phyloP scores from a whole-genome alignment of 2,113 vertebrate genomes.

The Psettodes erumei region DNA sequence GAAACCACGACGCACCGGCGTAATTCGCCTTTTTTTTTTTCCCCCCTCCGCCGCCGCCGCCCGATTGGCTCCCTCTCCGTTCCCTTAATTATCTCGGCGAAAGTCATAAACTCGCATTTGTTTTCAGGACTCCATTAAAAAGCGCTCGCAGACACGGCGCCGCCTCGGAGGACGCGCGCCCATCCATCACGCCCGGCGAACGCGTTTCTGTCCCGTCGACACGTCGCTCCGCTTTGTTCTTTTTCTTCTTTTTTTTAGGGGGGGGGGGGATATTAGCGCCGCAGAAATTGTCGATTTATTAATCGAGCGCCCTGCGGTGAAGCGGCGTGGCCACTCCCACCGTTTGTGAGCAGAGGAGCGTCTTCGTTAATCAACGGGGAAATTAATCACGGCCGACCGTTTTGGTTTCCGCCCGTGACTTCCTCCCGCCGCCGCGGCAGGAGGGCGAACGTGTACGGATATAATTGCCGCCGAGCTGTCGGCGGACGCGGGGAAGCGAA shows the following conservation, averaged over 20 bases:
- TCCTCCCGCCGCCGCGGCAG: no score
- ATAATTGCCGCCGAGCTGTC: no score
- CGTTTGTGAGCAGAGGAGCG: no score
- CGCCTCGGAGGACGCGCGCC: constrained; percentile 8
- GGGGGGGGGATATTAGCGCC: not conserved
- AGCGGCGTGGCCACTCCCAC: no score
- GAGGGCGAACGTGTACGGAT: no score
- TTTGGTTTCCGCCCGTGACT: no score
- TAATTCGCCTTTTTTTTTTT: not conserved
- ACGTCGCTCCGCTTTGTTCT: constrained; percentile 1
- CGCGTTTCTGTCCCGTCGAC: constrained; percentile 43
- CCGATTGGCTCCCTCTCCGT: no score
- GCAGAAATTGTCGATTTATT: constrained; percentile 47
- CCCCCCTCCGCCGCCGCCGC: no score
- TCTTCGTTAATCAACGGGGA: no score
- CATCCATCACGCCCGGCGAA: constrained; percentile 56
- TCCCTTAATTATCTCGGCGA: constrained; percentile 41
- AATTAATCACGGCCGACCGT: no score
- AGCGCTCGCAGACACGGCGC: constrained; percentile 45
- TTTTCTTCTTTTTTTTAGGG: constrained; percentile 26
- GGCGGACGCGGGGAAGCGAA: no score
- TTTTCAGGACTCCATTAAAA: constrained; percentile 64
- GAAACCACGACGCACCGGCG: no score
- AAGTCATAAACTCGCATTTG: constrained; percentile 66
- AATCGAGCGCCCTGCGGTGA: constrained; percentile 49